Percentiles rank a stretch among this genome's conserved stretches.
Conservation (phyloP, 2,113 vertebrate genomes). For the Daphoenositta chrysoptera region DNA sequence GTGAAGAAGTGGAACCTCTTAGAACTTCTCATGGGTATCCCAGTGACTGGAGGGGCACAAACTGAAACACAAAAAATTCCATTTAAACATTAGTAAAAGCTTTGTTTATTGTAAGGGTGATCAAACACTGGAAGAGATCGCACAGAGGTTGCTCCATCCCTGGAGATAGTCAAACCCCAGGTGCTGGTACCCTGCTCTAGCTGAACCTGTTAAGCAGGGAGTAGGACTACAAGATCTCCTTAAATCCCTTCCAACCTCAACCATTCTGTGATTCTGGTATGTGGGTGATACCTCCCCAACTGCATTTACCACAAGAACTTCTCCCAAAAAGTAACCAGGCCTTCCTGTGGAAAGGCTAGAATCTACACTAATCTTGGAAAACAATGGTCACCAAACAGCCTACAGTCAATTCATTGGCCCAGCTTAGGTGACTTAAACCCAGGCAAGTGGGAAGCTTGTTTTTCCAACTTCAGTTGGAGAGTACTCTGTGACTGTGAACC, state of each 20-base stretch:
- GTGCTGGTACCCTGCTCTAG: neutral
- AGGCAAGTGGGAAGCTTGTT: neutral
- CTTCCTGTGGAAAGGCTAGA: neutral
- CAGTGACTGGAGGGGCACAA: neutral
- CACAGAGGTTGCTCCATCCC: neutral
- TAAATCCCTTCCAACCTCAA: neutral
- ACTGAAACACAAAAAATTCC: neutral
- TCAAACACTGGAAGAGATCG: neutral
- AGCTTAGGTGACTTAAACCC: neutral
- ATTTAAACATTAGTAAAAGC: neutral
- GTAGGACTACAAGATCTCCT: neutral
- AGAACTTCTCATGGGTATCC: neutral
- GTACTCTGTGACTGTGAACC: neutral
- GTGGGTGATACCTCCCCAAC: neutral
- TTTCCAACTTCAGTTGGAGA: neutral
- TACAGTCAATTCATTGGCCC: neutral
- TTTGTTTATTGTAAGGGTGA: neutral
- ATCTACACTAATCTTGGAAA: neutral
- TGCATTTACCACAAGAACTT: neutral
- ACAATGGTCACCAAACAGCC: neutral
- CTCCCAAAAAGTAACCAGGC: neutral
- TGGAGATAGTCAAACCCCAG: neutral
- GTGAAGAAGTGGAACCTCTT: neutral
- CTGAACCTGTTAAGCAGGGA: neutral
- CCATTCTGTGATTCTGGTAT: neutral